Percentiles rank a stretch among this genome's conserved stretches.
These are phyloP conservation scores for Tympanuchus pallidicinctus DNA, from an alignment of 2,113 vertebrate genomes.

Conservation along the genomic window DNA sequence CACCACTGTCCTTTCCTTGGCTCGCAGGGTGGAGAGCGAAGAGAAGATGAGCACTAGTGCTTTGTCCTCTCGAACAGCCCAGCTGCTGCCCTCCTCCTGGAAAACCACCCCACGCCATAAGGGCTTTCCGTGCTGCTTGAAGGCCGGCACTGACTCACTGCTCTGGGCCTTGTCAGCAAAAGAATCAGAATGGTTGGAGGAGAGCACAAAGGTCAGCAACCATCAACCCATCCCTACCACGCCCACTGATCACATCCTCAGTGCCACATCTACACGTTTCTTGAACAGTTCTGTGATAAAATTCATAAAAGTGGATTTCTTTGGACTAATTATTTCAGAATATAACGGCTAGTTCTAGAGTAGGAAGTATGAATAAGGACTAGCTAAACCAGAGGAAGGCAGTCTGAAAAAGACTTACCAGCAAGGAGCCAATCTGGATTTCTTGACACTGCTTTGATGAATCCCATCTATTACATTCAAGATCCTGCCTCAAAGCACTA, in stretches of 20 bases:
- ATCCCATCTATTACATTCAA: background rate
- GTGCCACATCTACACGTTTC: too few species aligned
- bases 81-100: background rate
- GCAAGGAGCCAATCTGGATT: background rate
- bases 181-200: too few species aligned
- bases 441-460: background rate
- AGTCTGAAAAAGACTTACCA: background rate
- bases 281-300: background rate
- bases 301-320: background rate
- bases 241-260: too few species aligned
- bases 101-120: background rate
- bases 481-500: background rate
- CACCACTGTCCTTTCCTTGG: accelerated
- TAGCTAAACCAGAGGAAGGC: background rate
- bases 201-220: too few species aligned
- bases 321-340: background rate
- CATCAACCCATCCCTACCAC: too few species aligned
- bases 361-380: background rate
- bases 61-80: background rate
- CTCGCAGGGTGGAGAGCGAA: accelerated
- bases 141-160: accelerated
- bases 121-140: background rate
- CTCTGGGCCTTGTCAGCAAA: background rate
- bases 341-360: background rate
- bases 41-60: accelerated